These are phyloP conservation scores for Notarius quadriscutis DNA, from an alignment of 2,113 vertebrate genomes.

Conservation along the genomic window DNA sequence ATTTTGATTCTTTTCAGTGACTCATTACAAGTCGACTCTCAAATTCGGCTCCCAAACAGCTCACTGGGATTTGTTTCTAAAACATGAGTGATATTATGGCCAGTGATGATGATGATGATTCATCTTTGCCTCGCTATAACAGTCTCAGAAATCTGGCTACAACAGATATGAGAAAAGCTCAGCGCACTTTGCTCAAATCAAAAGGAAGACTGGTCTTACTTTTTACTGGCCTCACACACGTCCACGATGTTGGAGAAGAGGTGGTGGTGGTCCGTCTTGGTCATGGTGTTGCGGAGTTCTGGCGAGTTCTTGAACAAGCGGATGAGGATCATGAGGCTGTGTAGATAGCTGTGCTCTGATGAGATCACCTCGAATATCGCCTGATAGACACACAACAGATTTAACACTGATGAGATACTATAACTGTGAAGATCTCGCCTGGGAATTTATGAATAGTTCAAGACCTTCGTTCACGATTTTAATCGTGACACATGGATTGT, in stretches of 20 bases:
- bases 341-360: slow-evolving; percentile 94
- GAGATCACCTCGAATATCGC: slow-evolving; percentile 98
- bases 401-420: neutral
- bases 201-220: slow-evolving; percentile 72
- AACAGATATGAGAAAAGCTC: too few relatives aligned
- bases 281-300: slow-evolving; percentile 88
- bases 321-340: slow-evolving; percentile 93
- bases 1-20: neutral
- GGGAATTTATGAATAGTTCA: neutral
- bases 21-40: neutral
- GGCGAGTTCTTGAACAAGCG: slow-evolving; percentile 92
- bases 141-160: neutral
- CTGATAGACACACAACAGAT: slow-evolving; percentile 61
- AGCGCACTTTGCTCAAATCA: neutral
- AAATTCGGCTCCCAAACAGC: neutral
- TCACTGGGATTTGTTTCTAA: neutral
- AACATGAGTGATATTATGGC: neutral
- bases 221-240: slow-evolving; percentile 91
- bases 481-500: neutral
- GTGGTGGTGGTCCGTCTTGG: slow-evolving; percentile 93
- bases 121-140: neutral
- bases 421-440: neutral
- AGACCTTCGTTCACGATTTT: neutral
- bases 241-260: slow-evolving; percentile 96
- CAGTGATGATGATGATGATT: neutral